Evolutionary conservation across 2,797 vertebrate species (phyloP), one percentile per base, ranked within the genome.

Genomic region (Dryobates pubescens): DNA sequence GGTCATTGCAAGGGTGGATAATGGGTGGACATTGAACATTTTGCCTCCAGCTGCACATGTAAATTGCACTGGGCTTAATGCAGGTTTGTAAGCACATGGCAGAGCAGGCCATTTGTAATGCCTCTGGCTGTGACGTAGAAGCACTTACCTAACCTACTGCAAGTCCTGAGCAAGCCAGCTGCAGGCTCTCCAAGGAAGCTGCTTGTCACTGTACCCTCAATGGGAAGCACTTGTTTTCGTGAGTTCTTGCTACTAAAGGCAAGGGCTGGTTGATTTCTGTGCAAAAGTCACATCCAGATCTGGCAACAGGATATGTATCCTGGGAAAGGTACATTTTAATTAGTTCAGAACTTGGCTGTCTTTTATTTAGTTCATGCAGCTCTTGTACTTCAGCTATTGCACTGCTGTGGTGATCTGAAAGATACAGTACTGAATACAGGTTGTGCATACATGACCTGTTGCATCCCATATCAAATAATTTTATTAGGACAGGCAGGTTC

Each of bases 91-190:
- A 71, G 71, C 58, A 63, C 15, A 8, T 11, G 23, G 61, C 22
- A 6, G 1, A 59, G 71, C 61, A 65, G 54, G 51, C 15, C 74
- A 92, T 75, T 90, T 90, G 30, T 82, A 89, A 38, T 59, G 69
- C 29, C 69, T 89, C 79, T 80, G 5, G 0, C 89, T 82, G 51
- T 82, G 76, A 89, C 89, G 32, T 83, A 80, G 51, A 92, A 83
- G 82, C 76, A 89, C 72, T 96, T 89, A 64, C 17, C 72, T 64
- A 62, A 89, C 86, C 90, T 56, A 85, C 81, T 90, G 41, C 49
- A 77, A 93, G 51, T 51, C 78, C 65, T 80, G 58, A 94, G 67
- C 86, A 82, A 93, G 81, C 64, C 88, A 88, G 49, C 62, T 83
- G 82, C 72, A 80, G 26, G 30, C 36, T 75, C 72, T 94, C 51